Percentiles rank a stretch among this genome's conserved stretches.
Evolutionary conservation across 2,113 vertebrate genomes (phyloP).

Genomic region (Ameiurus melas): DNA sequence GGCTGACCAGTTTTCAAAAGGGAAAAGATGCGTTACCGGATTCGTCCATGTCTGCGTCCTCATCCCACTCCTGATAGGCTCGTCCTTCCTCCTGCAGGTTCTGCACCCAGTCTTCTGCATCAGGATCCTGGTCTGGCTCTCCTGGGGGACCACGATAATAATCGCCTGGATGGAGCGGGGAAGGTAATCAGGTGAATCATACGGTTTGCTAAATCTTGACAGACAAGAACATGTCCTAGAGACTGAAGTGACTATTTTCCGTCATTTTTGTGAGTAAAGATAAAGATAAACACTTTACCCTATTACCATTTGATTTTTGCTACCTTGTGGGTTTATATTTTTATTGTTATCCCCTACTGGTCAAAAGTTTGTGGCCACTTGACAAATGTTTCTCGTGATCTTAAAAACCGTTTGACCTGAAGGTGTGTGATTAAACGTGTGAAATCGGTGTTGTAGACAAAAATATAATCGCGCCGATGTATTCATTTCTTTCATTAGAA

Average conservation of each 20-base stretch:
- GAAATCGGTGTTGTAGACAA: too few relatives aligned
- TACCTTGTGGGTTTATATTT: too few relatives aligned
- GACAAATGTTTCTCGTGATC: too few relatives aligned
- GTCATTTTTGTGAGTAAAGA: too few relatives aligned
- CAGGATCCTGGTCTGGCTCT: conserved; percentile 83
- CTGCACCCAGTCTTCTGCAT: conserved; percentile 85
- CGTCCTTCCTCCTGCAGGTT: conserved; percentile 84
- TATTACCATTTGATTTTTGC: background rate
- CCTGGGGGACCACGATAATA: conserved; percentile 83
- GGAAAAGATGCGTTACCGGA: conserved; percentile 75
- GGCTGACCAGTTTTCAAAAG: background rate
- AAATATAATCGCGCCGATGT: too few relatives aligned
- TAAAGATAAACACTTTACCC: background rate
- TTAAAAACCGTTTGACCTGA: too few relatives aligned
- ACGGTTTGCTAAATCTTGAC: background rate
- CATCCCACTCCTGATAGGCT: conserved; percentile 94
- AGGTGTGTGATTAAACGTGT: too few relatives aligned
- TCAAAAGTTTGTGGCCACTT: too few relatives aligned
- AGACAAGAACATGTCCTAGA: background rate
- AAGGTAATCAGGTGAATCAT: background rate
- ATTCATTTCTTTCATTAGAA: too few relatives aligned
- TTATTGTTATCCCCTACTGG: too few relatives aligned
- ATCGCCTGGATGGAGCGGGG: conserved; percentile 74
- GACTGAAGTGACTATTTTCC: too few relatives aligned
- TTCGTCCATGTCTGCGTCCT: conserved; percentile 95